phyloP scores from a whole-genome alignment of 2,888 invertebrate species.

The Brachypterus glaber region DNA sequence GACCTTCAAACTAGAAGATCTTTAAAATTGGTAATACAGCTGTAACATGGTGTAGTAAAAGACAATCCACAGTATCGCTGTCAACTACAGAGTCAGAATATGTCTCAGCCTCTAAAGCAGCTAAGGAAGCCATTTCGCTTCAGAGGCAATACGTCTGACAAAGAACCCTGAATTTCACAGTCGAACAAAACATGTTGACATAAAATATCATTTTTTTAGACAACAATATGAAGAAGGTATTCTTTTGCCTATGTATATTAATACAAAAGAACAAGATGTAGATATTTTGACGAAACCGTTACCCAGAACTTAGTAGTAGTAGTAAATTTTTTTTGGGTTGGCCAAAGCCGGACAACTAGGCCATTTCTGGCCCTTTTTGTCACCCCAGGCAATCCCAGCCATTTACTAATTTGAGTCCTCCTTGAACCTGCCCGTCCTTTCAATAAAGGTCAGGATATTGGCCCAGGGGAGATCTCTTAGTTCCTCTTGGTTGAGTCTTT shows the following conservation, averaged over 20 bases:
- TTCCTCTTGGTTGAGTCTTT: too few relatives aligned
- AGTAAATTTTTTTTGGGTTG: too few relatives aligned
- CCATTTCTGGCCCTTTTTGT: too few relatives aligned
- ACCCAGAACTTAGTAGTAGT: too few relatives aligned
- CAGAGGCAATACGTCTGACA: neutral
- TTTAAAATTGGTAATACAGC: conserved; percentile 19
- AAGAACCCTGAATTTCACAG: neutral
- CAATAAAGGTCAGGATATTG: too few relatives aligned
- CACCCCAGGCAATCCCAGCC: too few relatives aligned
- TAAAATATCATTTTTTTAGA: too few relatives aligned
- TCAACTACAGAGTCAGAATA: conserved; percentile 9
- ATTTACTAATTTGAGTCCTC: too few relatives aligned
- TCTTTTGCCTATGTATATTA: neutral
- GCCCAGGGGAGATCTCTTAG: too few relatives aligned
- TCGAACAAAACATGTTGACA: neutral
- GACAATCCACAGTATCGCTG: conserved; percentile 5
- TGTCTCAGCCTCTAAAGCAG: conserved; percentile 3
- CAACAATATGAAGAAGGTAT: too few relatives aligned
- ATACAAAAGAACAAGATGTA: neutral
- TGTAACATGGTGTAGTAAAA: conserved; percentile 9
- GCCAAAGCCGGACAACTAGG: too few relatives aligned
- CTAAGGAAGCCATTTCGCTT: conserved; percentile 8
- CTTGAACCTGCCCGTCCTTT: too few relatives aligned
- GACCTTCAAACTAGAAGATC: conserved; percentile 17
- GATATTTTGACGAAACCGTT: neutral